Evolutionary conservation across 1,140 invertebrate species (phyloP).

Genomic region (Plodia interpunctella): DNA sequence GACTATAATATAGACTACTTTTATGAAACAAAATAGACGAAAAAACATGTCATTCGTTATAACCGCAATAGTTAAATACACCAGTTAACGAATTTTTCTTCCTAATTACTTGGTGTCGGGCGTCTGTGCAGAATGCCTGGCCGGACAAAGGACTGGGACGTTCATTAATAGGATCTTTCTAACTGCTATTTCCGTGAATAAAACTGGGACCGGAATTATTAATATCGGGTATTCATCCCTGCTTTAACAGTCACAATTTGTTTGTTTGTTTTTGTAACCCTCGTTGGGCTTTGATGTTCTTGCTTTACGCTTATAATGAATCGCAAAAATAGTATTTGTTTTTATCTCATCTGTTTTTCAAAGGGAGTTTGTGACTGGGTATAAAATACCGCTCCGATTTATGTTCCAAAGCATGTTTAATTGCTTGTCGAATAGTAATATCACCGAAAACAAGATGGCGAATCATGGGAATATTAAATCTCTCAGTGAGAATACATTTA

Average conservation of each 20-base stretch:
- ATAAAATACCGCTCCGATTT: no score
- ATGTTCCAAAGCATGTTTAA: no score
- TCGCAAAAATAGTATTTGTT: slow-evolving; percentile 28
- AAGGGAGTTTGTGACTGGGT: no score
- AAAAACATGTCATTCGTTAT: slow-evolving; percentile 1
- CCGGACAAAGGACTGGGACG: slow-evolving; percentile 66
- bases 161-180: slow-evolving; percentile 76
- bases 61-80: slow-evolving; percentile 48
- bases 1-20: no score
- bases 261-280: slow-evolving; percentile 34
- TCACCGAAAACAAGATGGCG: no score
- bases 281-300: neutral
- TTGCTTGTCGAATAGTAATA: no score
- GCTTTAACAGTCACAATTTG: slow-evolving; percentile 55
- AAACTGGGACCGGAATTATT: slow-evolving; percentile 66
- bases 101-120: slow-evolving; percentile 72
- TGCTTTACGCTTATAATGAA: neutral
- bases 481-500: no score
- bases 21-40: no score
- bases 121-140: slow-evolving; percentile 66
- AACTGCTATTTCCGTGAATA: slow-evolving; percentile 71
- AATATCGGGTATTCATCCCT: slow-evolving; percentile 57
- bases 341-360: slow-evolving; percentile 29
- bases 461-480: no score
- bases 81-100: slow-evolving; percentile 69